These are phyloP conservation scores for Dicentrarchus labrax DNA, from an alignment of 2,113 vertebrate genomes.

Conservation along the genomic window DNA sequence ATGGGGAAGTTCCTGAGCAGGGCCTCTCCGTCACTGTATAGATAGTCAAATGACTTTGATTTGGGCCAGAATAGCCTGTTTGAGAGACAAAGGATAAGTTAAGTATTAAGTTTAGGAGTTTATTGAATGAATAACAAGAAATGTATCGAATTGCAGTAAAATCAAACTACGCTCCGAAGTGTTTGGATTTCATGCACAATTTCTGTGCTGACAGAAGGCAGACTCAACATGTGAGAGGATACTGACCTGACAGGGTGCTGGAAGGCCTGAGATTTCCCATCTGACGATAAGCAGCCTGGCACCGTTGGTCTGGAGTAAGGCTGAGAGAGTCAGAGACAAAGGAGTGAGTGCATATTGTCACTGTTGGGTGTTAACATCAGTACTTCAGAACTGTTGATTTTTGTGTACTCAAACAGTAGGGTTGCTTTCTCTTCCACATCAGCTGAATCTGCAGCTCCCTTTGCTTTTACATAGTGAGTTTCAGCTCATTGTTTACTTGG, in stretches of 20 bases:
- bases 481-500: too few species aligned
- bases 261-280: slow-evolving; percentile 80
- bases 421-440: not conserved
- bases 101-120: not conserved
- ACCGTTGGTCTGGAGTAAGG: slow-evolving; percentile 69
- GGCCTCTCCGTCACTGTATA: slow-evolving; percentile 86
- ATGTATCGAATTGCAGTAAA: too few species aligned
- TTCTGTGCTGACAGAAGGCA: not conserved
- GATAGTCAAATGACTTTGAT: slow-evolving; percentile 88
- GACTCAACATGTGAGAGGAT: not conserved
- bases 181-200: not conserved
- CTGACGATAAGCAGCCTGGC: slow-evolving; percentile 56
- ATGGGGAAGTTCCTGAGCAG: slow-evolving; percentile 88
- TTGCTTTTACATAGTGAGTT: too few species aligned
- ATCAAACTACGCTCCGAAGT: not conserved
- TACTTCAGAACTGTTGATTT: not conserved
- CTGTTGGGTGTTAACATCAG: not conserved
- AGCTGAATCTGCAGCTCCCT: not conserved
- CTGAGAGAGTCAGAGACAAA: slow-evolving; percentile 51
- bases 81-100: slow-evolving; percentile 13
- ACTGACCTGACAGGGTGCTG: slow-evolving; percentile 87
- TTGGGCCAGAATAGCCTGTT: slow-evolving; percentile 90
- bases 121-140: not conserved
- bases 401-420: not conserved
- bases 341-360: not conserved